These are phyloP conservation scores for Drosophila robusta DNA, from an alignment of 2,888 invertebrate genomes.

Conservation along the genomic window DNA sequence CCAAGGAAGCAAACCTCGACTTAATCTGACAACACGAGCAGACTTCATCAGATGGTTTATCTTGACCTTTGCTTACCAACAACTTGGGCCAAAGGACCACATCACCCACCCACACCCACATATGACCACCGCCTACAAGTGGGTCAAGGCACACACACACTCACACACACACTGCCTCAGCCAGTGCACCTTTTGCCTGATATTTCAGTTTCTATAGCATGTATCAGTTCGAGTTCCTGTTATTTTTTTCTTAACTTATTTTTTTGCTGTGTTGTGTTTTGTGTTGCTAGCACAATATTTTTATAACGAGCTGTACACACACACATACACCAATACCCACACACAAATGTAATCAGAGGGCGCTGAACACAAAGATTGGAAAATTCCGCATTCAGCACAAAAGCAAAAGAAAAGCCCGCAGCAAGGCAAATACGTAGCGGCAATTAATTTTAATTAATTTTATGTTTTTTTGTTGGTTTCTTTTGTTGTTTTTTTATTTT, in stretches of 20 bases:
- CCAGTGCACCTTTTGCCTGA: slow-evolving; percentile 19
- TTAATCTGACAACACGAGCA: slow-evolving; percentile 8
- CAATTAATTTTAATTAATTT: slow-evolving; percentile 82
- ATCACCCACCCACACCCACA: neutral
- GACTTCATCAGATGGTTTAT: slow-evolving; percentile 34
- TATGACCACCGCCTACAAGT: slow-evolving; percentile 15
- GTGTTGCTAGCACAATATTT: slow-evolving; percentile 50
- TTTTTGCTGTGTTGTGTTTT: slow-evolving; percentile 23
- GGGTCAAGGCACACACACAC: slow-evolving; percentile 29
- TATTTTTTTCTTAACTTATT: slow-evolving; percentile 9
- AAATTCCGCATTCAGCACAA: slow-evolving; percentile 33
- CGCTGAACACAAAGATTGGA: slow-evolving; percentile 37
- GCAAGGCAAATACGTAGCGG: slow-evolving; percentile 61
- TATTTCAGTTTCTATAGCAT: slow-evolving; percentile 28
- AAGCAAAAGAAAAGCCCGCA: slow-evolving; percentile 20
- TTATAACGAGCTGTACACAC: slow-evolving; percentile 30
- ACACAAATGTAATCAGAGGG: slow-evolving; percentile 39
- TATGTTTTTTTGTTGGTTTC: slow-evolving; percentile 25
- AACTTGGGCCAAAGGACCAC: neutral
- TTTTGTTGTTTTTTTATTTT: neutral
- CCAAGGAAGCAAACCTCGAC: neutral
- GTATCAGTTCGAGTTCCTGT: slow-evolving; percentile 22
- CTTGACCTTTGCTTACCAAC: slow-evolving; percentile 30
- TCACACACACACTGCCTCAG: neutral
- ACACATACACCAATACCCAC: neutral